phyloP scores from a whole-genome alignment of 35 echinoderm and acorn worm species.

The Nesometra sesokonis region DNA sequence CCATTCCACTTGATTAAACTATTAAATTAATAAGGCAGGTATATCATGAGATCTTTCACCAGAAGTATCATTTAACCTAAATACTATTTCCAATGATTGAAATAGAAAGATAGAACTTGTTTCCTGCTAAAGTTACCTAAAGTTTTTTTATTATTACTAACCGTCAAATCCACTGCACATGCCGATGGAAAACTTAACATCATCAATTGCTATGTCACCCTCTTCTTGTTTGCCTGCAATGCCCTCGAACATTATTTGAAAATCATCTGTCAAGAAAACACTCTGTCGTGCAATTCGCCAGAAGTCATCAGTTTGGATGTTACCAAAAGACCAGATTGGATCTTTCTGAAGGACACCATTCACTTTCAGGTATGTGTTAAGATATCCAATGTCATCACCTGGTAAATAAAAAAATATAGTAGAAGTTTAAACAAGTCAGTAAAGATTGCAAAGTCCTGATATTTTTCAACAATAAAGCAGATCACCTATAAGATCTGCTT shows the following conservation, averaged over 20 bases:
- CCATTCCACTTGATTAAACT: too few species aligned
- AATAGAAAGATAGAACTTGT: too few species aligned
- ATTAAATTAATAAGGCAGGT: too few species aligned
- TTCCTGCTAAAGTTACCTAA: too few species aligned
- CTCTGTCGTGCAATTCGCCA: not conserved
- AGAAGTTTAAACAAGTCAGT: too few species aligned
- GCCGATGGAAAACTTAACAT: conserved; percentile 16
- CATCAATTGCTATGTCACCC: conserved; percentile 70
- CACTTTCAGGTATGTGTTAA: not conserved
- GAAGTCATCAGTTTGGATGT: not conserved
- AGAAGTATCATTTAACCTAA: too few species aligned
- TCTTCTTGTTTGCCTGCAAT: conserved; percentile 18
- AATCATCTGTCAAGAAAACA: not conserved
- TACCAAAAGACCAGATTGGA: not conserved
- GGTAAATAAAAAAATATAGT: not conserved
- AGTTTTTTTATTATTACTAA: not conserved
- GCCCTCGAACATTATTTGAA: conserved; percentile 46
- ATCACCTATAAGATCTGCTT: too few species aligned
- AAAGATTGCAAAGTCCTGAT: too few species aligned
- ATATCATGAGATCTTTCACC: too few species aligned
- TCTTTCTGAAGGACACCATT: not conserved
- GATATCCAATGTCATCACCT: not conserved
- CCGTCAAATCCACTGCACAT: not conserved
- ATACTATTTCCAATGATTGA: too few species aligned
- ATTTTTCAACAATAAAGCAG: too few species aligned